Percentiles rank a stretch among this genome's conserved stretches.
Conservation (phyloP, 1,140 invertebrate genomes). For the Drosophila sechellia region DNA sequence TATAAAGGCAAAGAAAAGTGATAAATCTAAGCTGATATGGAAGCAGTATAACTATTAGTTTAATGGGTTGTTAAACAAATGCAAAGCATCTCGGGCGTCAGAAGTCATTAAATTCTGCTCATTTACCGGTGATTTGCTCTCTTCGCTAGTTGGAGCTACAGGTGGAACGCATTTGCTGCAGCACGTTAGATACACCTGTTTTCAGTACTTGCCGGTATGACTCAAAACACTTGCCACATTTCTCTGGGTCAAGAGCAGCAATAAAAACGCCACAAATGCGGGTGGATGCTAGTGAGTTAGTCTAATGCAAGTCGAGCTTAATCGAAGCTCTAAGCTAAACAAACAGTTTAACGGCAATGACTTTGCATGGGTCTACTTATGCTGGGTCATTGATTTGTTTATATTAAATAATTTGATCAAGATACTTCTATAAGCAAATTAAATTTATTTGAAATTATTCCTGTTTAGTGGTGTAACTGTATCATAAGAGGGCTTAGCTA, state of each 20-base stretch:
- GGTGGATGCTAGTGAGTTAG: slow-evolving; percentile 23
- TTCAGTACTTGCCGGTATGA: slow-evolving; percentile 24
- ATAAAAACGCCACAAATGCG: slow-evolving; percentile 40
- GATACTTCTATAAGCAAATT: too few species aligned
- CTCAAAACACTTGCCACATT: slow-evolving; percentile 63
- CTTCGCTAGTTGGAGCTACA: slow-evolving; percentile 6
- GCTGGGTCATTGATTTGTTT: not conserved
- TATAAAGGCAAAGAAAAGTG: not conserved
- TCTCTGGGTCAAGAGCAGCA: slow-evolving; percentile 73
- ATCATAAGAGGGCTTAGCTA: too few species aligned
- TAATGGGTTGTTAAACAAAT: slow-evolving; percentile 4
- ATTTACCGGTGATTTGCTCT: slow-evolving; percentile 2
- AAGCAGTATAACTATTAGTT: not conserved
- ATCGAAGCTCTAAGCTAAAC: not conserved
- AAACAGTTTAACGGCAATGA: not conserved
- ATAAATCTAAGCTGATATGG: too few species aligned
- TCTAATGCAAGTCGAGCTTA: slow-evolving; percentile 3
- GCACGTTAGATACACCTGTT: slow-evolving; percentile 5
- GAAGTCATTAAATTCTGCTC: slow-evolving; percentile 14
- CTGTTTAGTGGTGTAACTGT: too few species aligned
- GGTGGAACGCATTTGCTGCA: slow-evolving; percentile 40
- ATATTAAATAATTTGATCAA: not conserved
- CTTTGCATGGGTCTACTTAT: not conserved
- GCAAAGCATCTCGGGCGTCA: not conserved
- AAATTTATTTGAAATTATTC: too few species aligned